These are phyloP conservation scores for Protaetia brevitarsis DNA, from an alignment of 1,140 invertebrate species.

Conservation along the genomic window DNA sequence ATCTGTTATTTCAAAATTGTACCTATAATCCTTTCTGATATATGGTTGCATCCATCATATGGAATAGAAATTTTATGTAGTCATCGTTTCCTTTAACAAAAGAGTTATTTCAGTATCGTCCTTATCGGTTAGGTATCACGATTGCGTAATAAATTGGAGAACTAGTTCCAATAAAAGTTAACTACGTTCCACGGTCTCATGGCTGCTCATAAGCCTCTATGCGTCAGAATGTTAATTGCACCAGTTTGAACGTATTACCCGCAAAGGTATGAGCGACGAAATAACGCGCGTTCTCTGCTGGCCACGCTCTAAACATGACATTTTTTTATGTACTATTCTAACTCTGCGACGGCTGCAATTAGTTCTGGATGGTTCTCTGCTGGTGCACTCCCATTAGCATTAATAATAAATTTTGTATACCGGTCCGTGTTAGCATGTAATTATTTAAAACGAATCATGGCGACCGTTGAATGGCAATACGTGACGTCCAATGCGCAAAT, in stretches of 20 bases:
- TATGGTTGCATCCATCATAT: too few species aligned
- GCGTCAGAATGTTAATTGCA: conserved; percentile 13
- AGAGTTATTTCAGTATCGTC: too few species aligned
- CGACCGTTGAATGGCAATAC: background rate
- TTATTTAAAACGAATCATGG: background rate
- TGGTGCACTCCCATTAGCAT: background rate
- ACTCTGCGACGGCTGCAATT: background rate
- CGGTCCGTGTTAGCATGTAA: background rate
- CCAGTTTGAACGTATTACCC: background rate
- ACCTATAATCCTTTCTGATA: too few species aligned
- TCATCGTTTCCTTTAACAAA: too few species aligned
- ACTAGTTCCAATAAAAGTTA: background rate
- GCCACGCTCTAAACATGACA: conserved; percentile 1
- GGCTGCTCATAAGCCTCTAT: background rate
- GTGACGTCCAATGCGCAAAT: background rate
- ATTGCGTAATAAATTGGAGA: background rate
- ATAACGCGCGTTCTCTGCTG: background rate
- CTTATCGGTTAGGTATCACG: background rate
- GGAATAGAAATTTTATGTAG: too few species aligned
- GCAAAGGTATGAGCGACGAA: background rate
- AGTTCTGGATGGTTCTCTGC: conserved; percentile 1
- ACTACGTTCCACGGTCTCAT: background rate
- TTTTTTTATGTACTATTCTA: conserved; percentile 8
- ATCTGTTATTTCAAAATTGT: too few species aligned
- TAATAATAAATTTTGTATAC: conserved; percentile 1